Evolutionary conservation across 2,113 vertebrate genomes (phyloP), one percentile per base, ranked within the genome.

Genomic region (Actenoides lindsayi): DNA sequence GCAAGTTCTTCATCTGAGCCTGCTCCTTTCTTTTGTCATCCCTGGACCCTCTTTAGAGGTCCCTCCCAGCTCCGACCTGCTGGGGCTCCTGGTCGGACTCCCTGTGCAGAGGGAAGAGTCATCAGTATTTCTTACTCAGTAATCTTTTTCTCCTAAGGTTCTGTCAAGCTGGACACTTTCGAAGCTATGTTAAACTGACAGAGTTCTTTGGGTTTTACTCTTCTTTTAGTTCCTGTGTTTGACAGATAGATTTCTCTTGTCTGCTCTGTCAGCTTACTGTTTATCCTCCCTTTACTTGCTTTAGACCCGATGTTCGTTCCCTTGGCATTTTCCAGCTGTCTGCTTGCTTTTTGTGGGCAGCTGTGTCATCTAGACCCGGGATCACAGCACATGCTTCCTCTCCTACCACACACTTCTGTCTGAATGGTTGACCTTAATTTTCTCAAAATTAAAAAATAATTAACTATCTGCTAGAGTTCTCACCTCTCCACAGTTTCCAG

Each of bases 161-260:
- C 57, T 92, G 39, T 91, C 86, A 84, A 57, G 41, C 10, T 39
- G 76, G 57, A 83, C 57, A 76, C 37, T 71, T 91, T 69, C 89
- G 94, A 93, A 94, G 69, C 69, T 79, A 10, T 63, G 19, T 85
- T 88, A 91, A 87, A 78, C 51, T 77, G 71, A 70, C 91, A 83
- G 89, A 75, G 51, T 74, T 89, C 93, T 91, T 80, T 56, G 31
- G 20, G 9, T 17, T 83, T 89, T 83, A 41, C 21, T 69, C 44
- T 88, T 84, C 75, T 71, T 91, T 76, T 91, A 91, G 84, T 76
- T 92, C 83, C 21, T 27, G 11, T 51, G 41, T 87, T 64, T 92
- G 73, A 86, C 56, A 71, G 68, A 93, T 90, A 64, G 73, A 73
- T 96, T 95, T 87, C 44, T 89, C 60, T 71, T 90, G 84, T 44